Conservation (phyloP, 2,797 vertebrate genomes). For the Cirrhinus molitorella region DNA sequence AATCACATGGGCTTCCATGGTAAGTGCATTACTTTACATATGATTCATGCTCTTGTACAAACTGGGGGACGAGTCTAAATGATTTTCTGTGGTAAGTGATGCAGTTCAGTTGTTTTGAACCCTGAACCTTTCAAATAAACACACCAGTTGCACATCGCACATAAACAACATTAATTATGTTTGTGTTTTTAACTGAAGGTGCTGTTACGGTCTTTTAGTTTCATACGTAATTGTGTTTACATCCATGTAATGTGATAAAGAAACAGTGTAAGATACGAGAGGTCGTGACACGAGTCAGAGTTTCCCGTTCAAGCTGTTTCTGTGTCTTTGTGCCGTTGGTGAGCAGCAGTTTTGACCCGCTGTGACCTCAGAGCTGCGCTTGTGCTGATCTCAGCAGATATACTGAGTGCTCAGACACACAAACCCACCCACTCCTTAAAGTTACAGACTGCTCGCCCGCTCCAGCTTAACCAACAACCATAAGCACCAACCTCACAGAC, state of each 20-base stretch:
- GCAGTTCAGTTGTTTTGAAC: not conserved
- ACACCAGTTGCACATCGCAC: not conserved
- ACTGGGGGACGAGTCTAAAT: not conserved
- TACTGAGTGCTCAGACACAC: slow-evolving; percentile 63
- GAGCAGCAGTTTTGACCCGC: slow-evolving; percentile 79
- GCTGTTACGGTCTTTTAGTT: not conserved
- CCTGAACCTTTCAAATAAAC: not conserved
- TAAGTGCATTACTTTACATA: not conserved
- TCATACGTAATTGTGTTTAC: not conserved
- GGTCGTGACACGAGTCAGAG: not conserved
- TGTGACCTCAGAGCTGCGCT: slow-evolving; percentile 73
- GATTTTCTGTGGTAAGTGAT: not conserved
- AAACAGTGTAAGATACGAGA: not conserved
- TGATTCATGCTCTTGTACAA: not conserved
- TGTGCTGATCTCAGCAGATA: slow-evolving; percentile 84
- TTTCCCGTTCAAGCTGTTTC: not conserved
- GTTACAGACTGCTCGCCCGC: not conserved
- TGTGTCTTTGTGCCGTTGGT: slow-evolving; percentile 62
- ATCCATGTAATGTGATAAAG: not conserved
- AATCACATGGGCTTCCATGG: not conserved
- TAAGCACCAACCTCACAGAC: not conserved
- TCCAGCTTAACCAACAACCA: not conserved
- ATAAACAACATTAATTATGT: not conserved
- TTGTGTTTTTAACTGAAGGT: not conserved
- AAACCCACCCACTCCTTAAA: slow-evolving; percentile 31